A percentile compares a stretch with the other conserved stretches of the same genome.
phyloP scores from a whole-genome alignment of 2,888 invertebrate genomes.

The Euplexia lucipara region DNA sequence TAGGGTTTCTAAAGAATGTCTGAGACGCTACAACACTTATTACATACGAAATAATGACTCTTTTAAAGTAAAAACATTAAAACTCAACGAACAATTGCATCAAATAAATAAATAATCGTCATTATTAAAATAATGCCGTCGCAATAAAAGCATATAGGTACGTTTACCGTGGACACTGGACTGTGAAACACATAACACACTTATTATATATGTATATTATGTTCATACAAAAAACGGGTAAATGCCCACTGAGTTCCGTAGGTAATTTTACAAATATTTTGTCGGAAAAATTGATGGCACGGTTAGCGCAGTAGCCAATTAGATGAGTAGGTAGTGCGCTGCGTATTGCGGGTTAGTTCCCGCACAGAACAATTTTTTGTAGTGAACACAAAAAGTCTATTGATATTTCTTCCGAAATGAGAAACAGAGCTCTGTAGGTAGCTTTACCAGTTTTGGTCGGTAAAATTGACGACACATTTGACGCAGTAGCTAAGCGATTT shows the following conservation, averaged over 20 bases:
- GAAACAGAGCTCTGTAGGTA: too few relatives aligned
- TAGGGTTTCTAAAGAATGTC: too few relatives aligned
- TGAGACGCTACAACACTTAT: too few relatives aligned
- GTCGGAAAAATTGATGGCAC: background rate
- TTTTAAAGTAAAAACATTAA: slow-evolving; percentile 27
- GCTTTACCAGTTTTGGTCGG: too few relatives aligned
- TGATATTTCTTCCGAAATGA: too few relatives aligned
- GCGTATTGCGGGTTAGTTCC: too few relatives aligned
- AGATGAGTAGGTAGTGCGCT: too few relatives aligned
- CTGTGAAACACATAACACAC: slow-evolving; percentile 50
- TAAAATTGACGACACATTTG: too few relatives aligned
- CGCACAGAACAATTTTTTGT: too few relatives aligned
- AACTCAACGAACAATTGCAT: slow-evolving; percentile 24
- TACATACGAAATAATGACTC: slow-evolving; percentile 1
- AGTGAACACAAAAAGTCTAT: too few relatives aligned
- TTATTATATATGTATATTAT: slow-evolving; percentile 31
- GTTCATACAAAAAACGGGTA: slow-evolving; percentile 26
- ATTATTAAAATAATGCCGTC: slow-evolving; percentile 60
- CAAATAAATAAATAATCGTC: slow-evolving; percentile 52
- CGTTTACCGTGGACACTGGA: slow-evolving; percentile 51
- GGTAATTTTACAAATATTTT: background rate
- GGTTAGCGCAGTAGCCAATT: too few relatives aligned
- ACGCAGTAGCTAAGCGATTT: too few relatives aligned
- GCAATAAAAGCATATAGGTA: slow-evolving; percentile 37
- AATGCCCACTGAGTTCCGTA: slow-evolving; percentile 19